Evolutionary conservation across 1,140 invertebrate genomes (phyloP).

Genomic region (Physella acuta): DNA sequence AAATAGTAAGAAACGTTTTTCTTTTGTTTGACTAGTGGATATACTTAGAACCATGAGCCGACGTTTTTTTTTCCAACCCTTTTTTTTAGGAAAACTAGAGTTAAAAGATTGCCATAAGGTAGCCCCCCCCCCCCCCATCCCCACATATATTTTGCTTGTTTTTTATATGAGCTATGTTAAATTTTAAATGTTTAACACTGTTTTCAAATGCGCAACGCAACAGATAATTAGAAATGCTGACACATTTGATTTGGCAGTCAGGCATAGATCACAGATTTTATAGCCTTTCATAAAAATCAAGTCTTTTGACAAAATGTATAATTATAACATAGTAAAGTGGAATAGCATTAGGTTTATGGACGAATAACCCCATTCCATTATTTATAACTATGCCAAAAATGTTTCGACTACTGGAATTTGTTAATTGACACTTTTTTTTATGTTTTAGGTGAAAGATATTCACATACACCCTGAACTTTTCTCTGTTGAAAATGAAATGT

Average conservation of each 20-base stretch:
- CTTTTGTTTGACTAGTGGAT: no score
- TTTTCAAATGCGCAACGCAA: neutral
- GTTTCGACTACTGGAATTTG: neutral
- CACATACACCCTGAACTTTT: slow-evolving; percentile 92
- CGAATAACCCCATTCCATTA: neutral
- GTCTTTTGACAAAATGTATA: neutral
- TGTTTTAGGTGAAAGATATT: slow-evolving; percentile 91
- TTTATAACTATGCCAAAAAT: neutral
- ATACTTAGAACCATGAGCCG: no score
- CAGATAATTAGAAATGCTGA: neutral
- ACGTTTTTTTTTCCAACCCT: no score
- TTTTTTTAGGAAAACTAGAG: no score
- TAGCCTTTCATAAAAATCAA: neutral
- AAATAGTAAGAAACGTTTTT: slow-evolving; percentile 75
- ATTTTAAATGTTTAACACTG: neutral
- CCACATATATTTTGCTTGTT: no score
- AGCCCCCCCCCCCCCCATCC: no score
- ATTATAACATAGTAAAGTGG: neutral
- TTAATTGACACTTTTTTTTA: neutral
- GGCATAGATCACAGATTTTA: neutral
- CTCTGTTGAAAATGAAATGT: slow-evolving; percentile 91
- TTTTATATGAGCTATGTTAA: neutral
- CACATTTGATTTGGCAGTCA: no score
- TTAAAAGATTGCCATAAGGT: no score
- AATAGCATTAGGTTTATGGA: neutral